Percentiles rank a stretch among this genome's conserved stretches.
phyloP scores from a whole-genome alignment of 2,113 vertebrate genomes.

The Amia ocellicauda region DNA sequence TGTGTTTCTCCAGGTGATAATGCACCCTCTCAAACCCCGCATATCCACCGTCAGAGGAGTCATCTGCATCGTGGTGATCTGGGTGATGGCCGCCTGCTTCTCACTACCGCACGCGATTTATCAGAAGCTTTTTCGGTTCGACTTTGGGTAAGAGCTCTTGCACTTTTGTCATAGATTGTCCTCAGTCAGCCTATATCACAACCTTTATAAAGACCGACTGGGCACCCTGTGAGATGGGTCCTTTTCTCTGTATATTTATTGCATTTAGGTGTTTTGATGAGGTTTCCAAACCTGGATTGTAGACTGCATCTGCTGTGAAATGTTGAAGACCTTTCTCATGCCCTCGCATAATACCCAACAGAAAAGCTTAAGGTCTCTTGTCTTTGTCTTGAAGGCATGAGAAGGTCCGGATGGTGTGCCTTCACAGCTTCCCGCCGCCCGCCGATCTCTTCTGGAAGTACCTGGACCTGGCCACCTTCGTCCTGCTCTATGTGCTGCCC shows the following conservation, averaged over 20 bases:
- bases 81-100: conserved; percentile 73
- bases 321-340: no score
- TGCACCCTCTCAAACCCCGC: conserved; percentile 66
- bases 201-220: no score
- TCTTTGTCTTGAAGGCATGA: conserved; percentile 49
- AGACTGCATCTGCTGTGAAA: no score
- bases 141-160: conserved; percentile 61
- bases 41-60: conserved; percentile 66
- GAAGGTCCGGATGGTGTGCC: conserved; percentile 62
- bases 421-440: conserved; percentile 68
- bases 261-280: no score
- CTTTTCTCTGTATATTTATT: no score
- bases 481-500: conserved; percentile 68
- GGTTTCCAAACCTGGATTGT: no score
- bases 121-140: conserved; percentile 65
- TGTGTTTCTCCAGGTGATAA: conserved; percentile 58
- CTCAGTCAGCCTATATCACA: not conserved
- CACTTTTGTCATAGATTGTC: not conserved
- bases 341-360: no score
- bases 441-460: conserved; percentile 75
- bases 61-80: conserved; percentile 67
- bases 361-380: conserved; percentile 22
- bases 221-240: no score
- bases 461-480: conserved; percentile 67
- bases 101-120: conserved; percentile 72